Percentiles rank a stretch among this genome's conserved stretches.
phyloP scores from a whole-genome alignment of 2,113 vertebrate species.

The Sylvicapra grimmia region DNA sequence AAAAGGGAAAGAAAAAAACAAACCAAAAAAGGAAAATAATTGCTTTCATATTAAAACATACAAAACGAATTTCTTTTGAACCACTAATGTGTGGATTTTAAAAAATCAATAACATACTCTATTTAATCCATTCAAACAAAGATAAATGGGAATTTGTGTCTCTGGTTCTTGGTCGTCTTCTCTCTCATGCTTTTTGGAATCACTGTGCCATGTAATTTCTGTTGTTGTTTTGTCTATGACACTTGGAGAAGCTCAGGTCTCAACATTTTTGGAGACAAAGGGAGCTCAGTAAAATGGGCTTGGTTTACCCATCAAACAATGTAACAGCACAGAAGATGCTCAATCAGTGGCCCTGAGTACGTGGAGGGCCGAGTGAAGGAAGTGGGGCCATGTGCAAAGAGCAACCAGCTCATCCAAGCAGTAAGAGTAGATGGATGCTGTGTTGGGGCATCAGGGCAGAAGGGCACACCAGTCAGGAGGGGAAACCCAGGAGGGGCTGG shows the following conservation, averaged over 20 bases:
- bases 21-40: not conserved
- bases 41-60: constrained; percentile 34
- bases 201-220: not conserved
- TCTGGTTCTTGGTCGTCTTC: not conserved
- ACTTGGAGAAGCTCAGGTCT: not conserved
- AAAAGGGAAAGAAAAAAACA: not conserved
- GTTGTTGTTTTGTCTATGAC: not conserved
- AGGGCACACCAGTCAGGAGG: not conserved
- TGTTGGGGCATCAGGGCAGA: not conserved
- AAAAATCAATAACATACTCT: not conserved
- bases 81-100: not conserved
- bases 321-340: too few relatives aligned
- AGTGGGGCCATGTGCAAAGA: fast-evolving
- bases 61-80: constrained; percentile 7
- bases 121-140: not conserved
- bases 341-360: fast-evolving
- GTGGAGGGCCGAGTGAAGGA: fast-evolving
- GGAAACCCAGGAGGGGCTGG: not conserved
- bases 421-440: fast-evolving
- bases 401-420: not conserved
- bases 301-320: not conserved
- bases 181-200: not conserved
- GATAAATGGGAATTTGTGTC: not conserved
- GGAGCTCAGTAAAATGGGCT: not conserved
- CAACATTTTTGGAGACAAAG: not conserved